phyloP scores from a whole-genome alignment of 2,888 invertebrate genomes.

The Limenitis camilla region DNA sequence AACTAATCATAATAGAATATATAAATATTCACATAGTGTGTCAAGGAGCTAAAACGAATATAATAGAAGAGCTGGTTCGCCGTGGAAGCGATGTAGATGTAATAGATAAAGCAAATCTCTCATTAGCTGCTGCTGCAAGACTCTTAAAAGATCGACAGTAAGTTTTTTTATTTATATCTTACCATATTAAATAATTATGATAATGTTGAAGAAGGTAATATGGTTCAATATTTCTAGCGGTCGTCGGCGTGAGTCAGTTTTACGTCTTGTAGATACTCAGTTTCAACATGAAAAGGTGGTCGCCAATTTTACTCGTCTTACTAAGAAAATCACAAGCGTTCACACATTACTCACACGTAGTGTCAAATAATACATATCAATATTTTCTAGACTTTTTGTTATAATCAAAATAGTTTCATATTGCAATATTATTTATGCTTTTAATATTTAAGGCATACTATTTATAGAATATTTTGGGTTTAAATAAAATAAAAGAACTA shows the following conservation, averaged over 20 bases:
- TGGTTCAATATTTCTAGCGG: slow-evolving; percentile 36
- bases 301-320: slow-evolving; percentile 57
- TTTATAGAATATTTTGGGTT: not conserved
- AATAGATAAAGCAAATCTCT: slow-evolving; percentile 47
- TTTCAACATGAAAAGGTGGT: slow-evolving; percentile 57
- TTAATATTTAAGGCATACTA: not conserved
- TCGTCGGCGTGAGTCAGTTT: slow-evolving; percentile 46
- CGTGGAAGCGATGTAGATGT: slow-evolving; percentile 54
- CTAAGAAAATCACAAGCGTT: slow-evolving; percentile 57
- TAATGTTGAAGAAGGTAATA: not conserved
- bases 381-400: not conserved
- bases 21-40: slow-evolving; percentile 44
- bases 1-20: not conserved
- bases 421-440: not conserved
- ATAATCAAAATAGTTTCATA: too few species aligned
- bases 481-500: slow-evolving; percentile 11
- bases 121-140: slow-evolving; percentile 44
- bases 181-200: too few species aligned
- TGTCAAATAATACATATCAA: slow-evolving; percentile 31
- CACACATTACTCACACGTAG: slow-evolving; percentile 32
- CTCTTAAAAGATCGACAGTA: slow-evolving; percentile 47
- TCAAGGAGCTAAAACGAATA: slow-evolving; percentile 49
- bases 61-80: slow-evolving; percentile 54
- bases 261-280: slow-evolving; percentile 50
- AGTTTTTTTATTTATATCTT: too few species aligned